A percentile compares a stretch with the other conserved stretches of the same genome.
These are phyloP conservation scores for Phodopus roborovskii DNA, from an alignment of 2,113 vertebrate species.

Conservation along the genomic window DNA sequence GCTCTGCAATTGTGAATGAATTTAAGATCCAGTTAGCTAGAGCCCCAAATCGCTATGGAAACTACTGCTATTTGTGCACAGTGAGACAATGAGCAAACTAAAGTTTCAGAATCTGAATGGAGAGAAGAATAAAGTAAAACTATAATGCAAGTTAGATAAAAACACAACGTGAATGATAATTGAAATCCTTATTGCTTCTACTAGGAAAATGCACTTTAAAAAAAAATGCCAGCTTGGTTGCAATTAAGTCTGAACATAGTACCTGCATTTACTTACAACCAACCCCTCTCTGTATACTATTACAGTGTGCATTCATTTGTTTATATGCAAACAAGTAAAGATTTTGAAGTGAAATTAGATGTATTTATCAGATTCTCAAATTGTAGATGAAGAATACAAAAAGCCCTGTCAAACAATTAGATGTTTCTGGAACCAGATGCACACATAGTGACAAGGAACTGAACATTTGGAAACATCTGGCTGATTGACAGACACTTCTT, in stretches of 20 bases:
- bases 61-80: background rate
- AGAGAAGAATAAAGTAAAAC: constrained; percentile 14
- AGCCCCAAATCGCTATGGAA: background rate
- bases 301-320: constrained; percentile 2
- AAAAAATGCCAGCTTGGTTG: background rate
- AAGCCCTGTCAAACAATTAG: constrained; percentile 31
- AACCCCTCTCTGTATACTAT: constrained; percentile 6
- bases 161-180: background rate
- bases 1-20: background rate
- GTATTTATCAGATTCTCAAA: background rate
- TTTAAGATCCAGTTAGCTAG: background rate
- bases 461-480: constrained; percentile 72
- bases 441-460: constrained; percentile 21
- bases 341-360: constrained; percentile 38
- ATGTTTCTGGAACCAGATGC: constrained; percentile 51
- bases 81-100: background rate
- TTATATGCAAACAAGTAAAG: constrained; percentile 17
- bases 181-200: background rate
- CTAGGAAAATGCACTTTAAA: constrained; percentile 22
- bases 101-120: constrained; percentile 35
- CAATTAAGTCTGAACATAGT: constrained; percentile 34
- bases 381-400: constrained; percentile 35
- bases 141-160: background rate
- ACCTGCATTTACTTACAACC: constrained; percentile 38
- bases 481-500: constrained; percentile 53